A percentile compares a stretch with the other conserved stretches of the same genome.
Evolutionary conservation across 2,113 vertebrate species (phyloP).

Genomic region (Suricata suricatta): DNA sequence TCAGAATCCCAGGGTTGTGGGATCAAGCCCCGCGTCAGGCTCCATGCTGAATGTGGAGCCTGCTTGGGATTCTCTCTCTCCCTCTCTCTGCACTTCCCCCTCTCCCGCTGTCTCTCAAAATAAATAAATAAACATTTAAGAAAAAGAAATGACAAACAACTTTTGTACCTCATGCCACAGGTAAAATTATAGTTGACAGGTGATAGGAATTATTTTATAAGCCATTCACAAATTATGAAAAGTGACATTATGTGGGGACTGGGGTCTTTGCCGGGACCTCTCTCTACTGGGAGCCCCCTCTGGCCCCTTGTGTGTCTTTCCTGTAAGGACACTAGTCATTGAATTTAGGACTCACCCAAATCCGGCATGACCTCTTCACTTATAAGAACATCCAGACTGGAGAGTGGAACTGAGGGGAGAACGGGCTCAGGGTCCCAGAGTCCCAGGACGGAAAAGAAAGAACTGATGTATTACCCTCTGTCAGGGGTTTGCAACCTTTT

Average conservation of each 20-base stretch:
- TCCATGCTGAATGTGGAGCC: too few species aligned
- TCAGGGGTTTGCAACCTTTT: background rate
- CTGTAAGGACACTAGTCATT: background rate
- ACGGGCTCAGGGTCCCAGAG: background rate
- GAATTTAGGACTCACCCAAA: background rate
- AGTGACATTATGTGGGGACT: background rate
- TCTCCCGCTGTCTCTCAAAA: too few species aligned
- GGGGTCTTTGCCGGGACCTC: background rate
- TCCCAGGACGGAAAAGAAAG: background rate
- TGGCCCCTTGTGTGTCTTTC: background rate
- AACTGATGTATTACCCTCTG: background rate
- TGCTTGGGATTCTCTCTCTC: too few species aligned
- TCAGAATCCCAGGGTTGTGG: too few species aligned
- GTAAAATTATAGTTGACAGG: background rate
- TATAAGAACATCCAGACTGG: background rate
- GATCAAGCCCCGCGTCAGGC: too few species aligned
- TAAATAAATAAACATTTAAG: too few species aligned
- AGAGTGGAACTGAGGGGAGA: background rate
- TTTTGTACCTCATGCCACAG: background rate
- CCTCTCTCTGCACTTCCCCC: too few species aligned
- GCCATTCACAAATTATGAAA: background rate
- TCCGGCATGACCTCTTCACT: background rate
- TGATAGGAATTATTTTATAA: background rate
- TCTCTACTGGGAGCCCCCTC: background rate
- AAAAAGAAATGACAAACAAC: background rate